Percentiles rank a stretch among this genome's conserved stretches.
phyloP scores from a whole-genome alignment of 2,888 invertebrate genomes.

The Orchesellides sinensis region DNA sequence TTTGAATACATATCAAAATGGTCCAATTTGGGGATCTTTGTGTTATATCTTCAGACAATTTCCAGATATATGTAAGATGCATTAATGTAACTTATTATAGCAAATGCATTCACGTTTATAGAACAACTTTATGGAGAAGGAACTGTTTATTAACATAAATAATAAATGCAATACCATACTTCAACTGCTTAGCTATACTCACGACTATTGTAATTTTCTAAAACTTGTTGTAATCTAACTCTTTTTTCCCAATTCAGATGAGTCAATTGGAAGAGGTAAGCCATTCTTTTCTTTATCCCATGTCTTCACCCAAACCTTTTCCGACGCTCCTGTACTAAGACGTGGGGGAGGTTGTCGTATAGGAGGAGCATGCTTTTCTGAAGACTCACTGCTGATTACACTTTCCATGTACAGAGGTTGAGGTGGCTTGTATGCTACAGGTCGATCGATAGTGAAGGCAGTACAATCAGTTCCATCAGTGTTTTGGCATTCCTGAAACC shows the following conservation, averaged over 20 bases:
- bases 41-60: no score
- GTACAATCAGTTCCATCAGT: slow-evolving; percentile 21
- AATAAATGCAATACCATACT: neutral
- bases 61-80: no score
- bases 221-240: no score
- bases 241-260: slow-evolving; percentile 39
- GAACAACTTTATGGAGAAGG: no score
- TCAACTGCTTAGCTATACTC: neutral
- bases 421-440: slow-evolving; percentile 49
- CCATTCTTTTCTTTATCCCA: slow-evolving; percentile 66
- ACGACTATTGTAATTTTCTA: neutral
- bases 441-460: slow-evolving; percentile 17
- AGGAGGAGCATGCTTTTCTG: slow-evolving; percentile 38
- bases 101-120: no score
- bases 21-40: no score
- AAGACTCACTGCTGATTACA: slow-evolving; percentile 47
- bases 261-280: slow-evolving; percentile 53
- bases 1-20: no score
- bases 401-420: slow-evolving; percentile 63
- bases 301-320: slow-evolving; percentile 66
- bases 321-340: slow-evolving; percentile 34
- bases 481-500: slow-evolving; percentile 52
- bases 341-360: slow-evolving; percentile 55
- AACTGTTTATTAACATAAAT: neutral
- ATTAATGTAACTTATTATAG: no score